Conservation (phyloP, 2,113 vertebrate genomes). For the Panthera leo region DNA sequence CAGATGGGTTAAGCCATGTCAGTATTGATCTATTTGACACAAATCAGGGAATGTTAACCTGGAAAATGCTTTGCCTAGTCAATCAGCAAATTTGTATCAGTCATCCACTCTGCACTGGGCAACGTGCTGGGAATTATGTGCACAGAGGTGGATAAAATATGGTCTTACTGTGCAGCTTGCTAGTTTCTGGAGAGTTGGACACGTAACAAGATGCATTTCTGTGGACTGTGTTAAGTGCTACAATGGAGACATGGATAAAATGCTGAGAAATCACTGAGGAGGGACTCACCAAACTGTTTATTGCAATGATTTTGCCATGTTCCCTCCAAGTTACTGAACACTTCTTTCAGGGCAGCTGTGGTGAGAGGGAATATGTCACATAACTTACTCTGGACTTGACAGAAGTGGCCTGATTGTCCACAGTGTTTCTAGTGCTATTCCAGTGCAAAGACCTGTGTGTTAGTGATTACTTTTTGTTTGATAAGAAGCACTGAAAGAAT, state of each 20-base stretch:
- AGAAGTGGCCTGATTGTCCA: background rate
- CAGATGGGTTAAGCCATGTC: background rate
- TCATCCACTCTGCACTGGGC: background rate
- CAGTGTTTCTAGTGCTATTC: background rate
- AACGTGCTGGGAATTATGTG: background rate
- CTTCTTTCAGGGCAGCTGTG: background rate
- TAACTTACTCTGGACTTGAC: background rate
- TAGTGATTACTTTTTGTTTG: slow-evolving; percentile 1
- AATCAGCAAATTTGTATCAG: background rate
- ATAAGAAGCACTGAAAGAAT: slow-evolving; percentile 30
- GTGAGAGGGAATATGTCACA: background rate
- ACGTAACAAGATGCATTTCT: background rate
- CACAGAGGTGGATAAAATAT: background rate
- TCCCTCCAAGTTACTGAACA: background rate
- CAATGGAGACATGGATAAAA: background rate
- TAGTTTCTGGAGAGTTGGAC: slow-evolving; percentile 1
- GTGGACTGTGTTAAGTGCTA: background rate
- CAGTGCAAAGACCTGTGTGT: background rate
- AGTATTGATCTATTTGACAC: background rate
- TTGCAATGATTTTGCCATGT: background rate
- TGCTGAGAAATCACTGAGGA: slow-evolving; percentile 8
- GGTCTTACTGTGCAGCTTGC: background rate
- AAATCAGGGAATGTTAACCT: background rate
- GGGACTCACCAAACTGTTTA: background rate
- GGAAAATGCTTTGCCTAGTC: background rate